Evolutionary conservation across 2,113 vertebrate species (phyloP).

Genomic region (Microcebus murinus): DNA sequence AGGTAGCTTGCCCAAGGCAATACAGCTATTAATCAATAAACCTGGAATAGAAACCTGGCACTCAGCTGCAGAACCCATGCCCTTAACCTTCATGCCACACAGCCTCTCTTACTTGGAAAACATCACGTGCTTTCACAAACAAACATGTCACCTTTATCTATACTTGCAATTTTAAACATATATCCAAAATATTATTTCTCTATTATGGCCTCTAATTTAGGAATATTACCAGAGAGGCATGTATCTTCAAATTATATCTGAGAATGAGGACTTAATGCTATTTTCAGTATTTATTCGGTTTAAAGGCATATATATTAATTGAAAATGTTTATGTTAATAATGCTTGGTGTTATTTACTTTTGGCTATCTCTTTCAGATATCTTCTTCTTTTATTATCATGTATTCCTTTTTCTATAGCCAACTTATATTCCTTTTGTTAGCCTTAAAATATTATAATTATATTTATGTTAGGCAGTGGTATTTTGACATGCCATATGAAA

Average conservation of each 20-base stretch:
- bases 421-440: background rate
- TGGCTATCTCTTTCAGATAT: background rate
- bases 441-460: background rate
- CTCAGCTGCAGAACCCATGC: background rate
- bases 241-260: background rate
- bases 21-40: background rate
- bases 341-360: background rate
- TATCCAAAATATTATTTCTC: background rate
- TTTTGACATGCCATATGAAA: slow-evolving; percentile 18
- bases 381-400: background rate
- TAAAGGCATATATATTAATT: background rate
- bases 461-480: background rate
- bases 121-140: background rate
- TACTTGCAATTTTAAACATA: slow-evolving; percentile 1
- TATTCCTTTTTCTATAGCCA: background rate
- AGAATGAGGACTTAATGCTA: background rate
- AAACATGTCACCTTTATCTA: background rate
- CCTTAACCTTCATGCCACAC: background rate
- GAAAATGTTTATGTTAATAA: background rate
- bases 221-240: background rate
- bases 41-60: background rate
- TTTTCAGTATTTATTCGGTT: background rate
- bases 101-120: background rate
- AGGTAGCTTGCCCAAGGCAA: background rate
- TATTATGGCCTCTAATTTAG: background rate